These are phyloP conservation scores for Drosophila mauritiana DNA, from an alignment of 1,140 invertebrate genomes.

Conservation along the genomic window DNA sequence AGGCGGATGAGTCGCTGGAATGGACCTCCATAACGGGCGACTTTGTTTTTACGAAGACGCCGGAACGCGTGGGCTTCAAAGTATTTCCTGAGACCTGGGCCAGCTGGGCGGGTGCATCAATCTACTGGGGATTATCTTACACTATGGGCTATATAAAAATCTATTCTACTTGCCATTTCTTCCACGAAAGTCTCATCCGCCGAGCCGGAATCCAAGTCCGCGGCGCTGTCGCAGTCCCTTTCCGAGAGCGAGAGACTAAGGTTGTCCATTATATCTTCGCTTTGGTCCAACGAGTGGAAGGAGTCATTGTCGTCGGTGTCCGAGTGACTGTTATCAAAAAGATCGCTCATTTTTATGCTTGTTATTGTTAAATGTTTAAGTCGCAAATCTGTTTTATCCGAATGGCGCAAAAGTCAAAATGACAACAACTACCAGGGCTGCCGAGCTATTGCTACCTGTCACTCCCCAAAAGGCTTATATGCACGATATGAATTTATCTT, in stretches of 20 bases:
- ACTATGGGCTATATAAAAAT: not conserved
- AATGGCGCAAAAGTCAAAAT: constrained; percentile 4
- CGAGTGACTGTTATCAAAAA: not conserved
- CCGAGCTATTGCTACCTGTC: not conserved
- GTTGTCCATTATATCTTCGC: not conserved
- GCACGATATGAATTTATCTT: not conserved
- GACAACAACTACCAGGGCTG: constrained; percentile 17
- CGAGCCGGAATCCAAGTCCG: not conserved
- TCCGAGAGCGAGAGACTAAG: constrained; percentile 1
- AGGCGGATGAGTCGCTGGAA: constrained; percentile 16
- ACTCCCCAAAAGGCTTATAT: not conserved
- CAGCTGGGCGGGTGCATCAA: not conserved
- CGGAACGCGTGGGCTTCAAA: not conserved
- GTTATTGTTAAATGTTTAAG: not conserved
- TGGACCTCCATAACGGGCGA: not conserved
- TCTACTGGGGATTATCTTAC: not conserved
- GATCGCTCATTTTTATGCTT: constrained; percentile 24
- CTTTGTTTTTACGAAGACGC: not conserved
- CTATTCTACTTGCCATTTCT: constrained; percentile 1
- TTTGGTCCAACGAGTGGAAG: constrained; percentile 46
- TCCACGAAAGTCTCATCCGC: constrained; percentile 21
- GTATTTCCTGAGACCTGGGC: no score
- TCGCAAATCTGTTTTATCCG: not conserved
- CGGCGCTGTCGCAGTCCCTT: constrained; percentile 3
- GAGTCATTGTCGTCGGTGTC: constrained; percentile 33